phyloP scores from a whole-genome alignment of 2,113 vertebrate species.

The Tympanuchus pallidicinctus region DNA sequence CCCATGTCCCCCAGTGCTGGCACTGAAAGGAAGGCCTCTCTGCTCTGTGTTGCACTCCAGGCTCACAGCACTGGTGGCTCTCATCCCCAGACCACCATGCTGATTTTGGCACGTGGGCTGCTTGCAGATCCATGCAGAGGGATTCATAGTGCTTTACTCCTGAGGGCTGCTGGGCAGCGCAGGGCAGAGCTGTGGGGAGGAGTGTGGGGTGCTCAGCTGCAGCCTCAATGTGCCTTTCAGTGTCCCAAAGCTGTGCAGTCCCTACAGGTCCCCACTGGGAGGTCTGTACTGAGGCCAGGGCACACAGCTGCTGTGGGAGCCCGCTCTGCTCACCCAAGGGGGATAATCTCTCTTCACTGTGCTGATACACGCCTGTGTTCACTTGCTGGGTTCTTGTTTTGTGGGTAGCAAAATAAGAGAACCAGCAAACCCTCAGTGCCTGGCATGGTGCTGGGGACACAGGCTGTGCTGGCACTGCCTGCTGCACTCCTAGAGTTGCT shows the following conservation, averaged over 20 bases:
- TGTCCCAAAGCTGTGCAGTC: too few relatives aligned
- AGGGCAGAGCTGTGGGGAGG: not conserved
- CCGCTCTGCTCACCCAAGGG: not conserved
- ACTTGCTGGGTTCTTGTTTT: not conserved
- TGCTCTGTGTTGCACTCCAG: not conserved
- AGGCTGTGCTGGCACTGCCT: not conserved
- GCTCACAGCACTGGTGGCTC: not conserved
- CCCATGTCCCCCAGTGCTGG: not conserved
- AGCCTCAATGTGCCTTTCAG: too few relatives aligned
- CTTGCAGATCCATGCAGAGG: not conserved
- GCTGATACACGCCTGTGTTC: not conserved
- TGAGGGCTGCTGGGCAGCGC: not conserved
- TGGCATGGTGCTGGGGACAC: not conserved
- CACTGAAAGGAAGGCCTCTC: not conserved
- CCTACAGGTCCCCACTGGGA: fast-evolving
- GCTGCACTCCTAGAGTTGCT: not conserved
- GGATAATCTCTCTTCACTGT: not conserved
- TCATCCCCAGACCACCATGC: not conserved
- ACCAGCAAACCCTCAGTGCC: not conserved
- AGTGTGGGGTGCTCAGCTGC: too few relatives aligned
- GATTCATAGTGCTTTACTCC: not conserved
- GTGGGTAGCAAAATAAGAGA: not conserved
- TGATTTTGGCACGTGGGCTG: not conserved
- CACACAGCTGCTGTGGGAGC: not conserved
- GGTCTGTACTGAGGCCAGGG: fast-evolving